phyloP scores from a whole-genome alignment of 1,140 invertebrate species.

The Drosophila novamexicana region DNA sequence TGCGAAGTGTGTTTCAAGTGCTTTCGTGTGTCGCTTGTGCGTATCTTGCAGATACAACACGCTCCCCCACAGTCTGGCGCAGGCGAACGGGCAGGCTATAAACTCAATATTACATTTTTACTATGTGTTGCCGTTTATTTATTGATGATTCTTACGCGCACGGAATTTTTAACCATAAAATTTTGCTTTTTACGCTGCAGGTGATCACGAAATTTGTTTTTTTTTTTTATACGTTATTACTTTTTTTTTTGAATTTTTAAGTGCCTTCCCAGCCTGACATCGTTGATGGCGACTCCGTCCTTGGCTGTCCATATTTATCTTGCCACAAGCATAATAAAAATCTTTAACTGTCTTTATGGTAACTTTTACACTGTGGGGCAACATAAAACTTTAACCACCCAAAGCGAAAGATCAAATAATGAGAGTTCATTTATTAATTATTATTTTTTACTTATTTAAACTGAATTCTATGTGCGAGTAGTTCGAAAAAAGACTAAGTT shows the following conservation, averaged over 20 bases:
- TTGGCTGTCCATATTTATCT: conserved; percentile 52
- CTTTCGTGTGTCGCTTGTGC: conserved; percentile 9
- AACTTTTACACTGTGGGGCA: conserved; percentile 44
- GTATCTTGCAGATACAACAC: conserved; percentile 44
- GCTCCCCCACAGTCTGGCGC: conserved; percentile 7
- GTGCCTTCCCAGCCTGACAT: conserved; percentile 15
- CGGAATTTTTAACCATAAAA: conserved; percentile 76
- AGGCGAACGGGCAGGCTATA: conserved; percentile 24
- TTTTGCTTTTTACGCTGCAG: conserved; percentile 63
- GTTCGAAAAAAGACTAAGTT: background rate
- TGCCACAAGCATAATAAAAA: conserved; percentile 54
- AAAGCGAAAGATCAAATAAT: conserved; percentile 26
- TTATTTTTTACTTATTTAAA: background rate
- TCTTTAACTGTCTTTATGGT: conserved; percentile 66
- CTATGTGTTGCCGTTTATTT: conserved; percentile 78
- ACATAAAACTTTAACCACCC: conserved; percentile 33
- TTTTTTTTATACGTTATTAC: background rate
- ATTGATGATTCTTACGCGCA: conserved; percentile 75
- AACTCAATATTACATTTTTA: conserved; percentile 57
- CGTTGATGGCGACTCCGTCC: conserved; percentile 7
- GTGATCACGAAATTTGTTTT: conserved; percentile 52
- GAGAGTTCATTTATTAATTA: conserved; percentile 36
- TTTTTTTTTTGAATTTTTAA: conserved; percentile 8
- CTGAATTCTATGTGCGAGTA: background rate
- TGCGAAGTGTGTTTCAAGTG: conserved; percentile 21